Percentiles rank a stretch among this genome's conserved stretches.
phyloP scores from a whole-genome alignment of 2,797 vertebrate genomes.

The Caiman crocodilus region DNA sequence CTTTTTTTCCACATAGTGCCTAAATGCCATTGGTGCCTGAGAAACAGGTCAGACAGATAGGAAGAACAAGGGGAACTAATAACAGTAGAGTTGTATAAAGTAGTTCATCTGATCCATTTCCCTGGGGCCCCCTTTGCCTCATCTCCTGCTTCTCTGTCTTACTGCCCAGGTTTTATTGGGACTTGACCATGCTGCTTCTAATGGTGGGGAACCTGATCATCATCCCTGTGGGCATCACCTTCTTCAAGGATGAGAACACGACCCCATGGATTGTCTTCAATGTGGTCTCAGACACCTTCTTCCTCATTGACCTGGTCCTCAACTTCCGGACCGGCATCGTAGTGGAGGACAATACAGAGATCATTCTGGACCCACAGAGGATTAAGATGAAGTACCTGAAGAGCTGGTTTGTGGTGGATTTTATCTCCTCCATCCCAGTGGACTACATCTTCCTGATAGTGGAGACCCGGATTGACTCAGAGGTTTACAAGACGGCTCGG shows the following conservation, averaged over 20 bases:
- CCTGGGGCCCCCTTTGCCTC: neutral
- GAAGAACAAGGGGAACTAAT: neutral
- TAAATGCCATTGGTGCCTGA: conserved; percentile 5
- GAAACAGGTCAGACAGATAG: neutral
- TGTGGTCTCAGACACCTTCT: conserved; percentile 98
- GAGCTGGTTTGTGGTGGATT: conserved; percentile 99
- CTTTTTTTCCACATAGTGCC: neutral
- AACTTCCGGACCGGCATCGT: conserved; percentile 99
- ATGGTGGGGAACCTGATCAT: conserved; percentile 99
- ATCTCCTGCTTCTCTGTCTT: conserved; percentile 65
- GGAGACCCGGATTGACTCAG: conserved; percentile 97
- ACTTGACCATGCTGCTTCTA: conserved; percentile 97
- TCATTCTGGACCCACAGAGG: conserved; percentile 96
- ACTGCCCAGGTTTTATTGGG: conserved; percentile 96
- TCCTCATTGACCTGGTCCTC: conserved; percentile 98
- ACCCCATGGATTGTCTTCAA: conserved; percentile 99
- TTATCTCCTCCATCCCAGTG: conserved; percentile 98
- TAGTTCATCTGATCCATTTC: neutral
- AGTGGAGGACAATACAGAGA: conserved; percentile 99
- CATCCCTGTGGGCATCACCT: conserved; percentile 98
- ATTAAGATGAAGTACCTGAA: conserved; percentile 99
- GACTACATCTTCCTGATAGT: conserved; percentile 99
- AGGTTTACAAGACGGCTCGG: conserved; percentile 98
- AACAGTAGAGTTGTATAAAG: neutral
- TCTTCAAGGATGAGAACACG: conserved; percentile 99